These are phyloP conservation scores for Tamandua tetradactyla DNA, from an alignment of 2,797 vertebrate genomes.

Conservation along the genomic window DNA sequence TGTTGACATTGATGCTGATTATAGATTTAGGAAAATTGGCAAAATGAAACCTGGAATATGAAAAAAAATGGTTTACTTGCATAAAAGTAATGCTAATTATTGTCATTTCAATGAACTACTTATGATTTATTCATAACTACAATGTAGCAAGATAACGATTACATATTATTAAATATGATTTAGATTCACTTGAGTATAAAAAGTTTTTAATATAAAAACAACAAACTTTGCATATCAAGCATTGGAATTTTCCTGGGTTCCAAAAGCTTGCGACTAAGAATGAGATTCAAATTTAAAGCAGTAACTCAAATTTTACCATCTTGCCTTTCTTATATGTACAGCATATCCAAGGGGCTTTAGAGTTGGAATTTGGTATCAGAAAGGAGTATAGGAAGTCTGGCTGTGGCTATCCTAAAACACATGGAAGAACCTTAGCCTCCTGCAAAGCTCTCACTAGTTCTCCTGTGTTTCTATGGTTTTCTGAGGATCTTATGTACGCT, in stretches of 20 bases:
- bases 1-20: not conserved
- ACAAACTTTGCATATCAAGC: not conserved
- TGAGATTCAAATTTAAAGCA: not conserved
- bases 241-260: not conserved
- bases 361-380: not conserved
- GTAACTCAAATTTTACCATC: not conserved
- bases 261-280: not conserved
- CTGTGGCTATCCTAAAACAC: not conserved
- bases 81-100: conserved; percentile 36
- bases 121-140: not conserved
- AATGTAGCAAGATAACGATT: conserved; percentile 44
- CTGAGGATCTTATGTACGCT: not conserved
- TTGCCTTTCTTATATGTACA: not conserved
- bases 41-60: not conserved
- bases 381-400: not conserved
- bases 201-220: not conserved
- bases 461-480: not conserved
- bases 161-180: conserved; percentile 19
- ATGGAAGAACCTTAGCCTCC: not conserved
- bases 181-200: not conserved
- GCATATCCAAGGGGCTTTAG: not conserved
- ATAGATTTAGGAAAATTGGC: not conserved
- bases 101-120: conserved; percentile 22
- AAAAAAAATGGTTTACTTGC: not conserved
- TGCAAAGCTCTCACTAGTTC: not conserved